These are phyloP conservation scores for Hormaphis cornu DNA, from an alignment of 1,140 invertebrate species.

Conservation along the genomic window DNA sequence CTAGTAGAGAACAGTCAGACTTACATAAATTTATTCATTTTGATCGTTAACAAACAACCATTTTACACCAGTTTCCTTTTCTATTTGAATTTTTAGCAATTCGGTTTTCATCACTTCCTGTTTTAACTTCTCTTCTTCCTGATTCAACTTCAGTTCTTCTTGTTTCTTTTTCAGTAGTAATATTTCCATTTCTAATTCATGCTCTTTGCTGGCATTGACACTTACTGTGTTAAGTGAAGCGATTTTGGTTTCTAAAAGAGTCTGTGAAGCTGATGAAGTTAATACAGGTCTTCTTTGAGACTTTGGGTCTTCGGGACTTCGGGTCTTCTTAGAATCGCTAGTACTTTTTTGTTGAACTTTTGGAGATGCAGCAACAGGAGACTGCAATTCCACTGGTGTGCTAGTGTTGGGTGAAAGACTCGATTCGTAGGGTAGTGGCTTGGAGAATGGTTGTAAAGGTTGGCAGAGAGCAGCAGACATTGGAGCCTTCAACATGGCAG, in stretches of 20 bases:
- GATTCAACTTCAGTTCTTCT: neutral
- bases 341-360: neutral
- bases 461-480: neutral
- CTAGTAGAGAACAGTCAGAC: neutral
- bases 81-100: neutral
- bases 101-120: constrained; percentile 10
- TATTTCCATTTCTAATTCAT: constrained; percentile 1
- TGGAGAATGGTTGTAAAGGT: neutral
- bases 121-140: constrained; percentile 5
- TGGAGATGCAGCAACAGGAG: neutral
- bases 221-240: neutral
- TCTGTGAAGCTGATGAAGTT: neutral
- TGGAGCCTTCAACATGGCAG: neutral
- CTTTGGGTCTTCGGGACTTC: neutral
- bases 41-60: neutral
- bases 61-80: neutral
- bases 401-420: neutral
- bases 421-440: neutral
- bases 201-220: neutral
- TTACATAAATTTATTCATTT: neutral
- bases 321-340: neutral
- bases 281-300: neutral
- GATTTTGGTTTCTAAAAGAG: neutral
- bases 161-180: neutral
- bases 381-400: neutral